Base-by-base conservation (phyloP, 2,113 vertebrate genomes). In the Apteryx owenii region DNA sequence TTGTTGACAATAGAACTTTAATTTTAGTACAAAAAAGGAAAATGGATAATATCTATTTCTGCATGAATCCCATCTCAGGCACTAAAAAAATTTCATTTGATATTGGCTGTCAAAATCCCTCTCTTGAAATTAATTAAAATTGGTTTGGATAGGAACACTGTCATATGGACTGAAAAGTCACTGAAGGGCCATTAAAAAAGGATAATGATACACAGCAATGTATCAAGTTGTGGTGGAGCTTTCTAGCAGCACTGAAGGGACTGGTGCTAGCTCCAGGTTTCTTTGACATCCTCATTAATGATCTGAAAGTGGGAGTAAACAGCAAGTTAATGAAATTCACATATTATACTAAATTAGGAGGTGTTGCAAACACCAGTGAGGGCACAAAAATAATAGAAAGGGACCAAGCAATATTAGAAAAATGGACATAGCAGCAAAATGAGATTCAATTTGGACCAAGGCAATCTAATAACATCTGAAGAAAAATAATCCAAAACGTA, bases 291-390 rank as follows among this genome's bases (percentile, higher is more conserved):
- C 71, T 80, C 80, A 81, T 95, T 96, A 93, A 73, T 65, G 75
- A 84, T 71, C 79, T 94, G 79, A 80, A 95, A 86, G 75, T 56
- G 42, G 53, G 69, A 96, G 76, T 88, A 95, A 97, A 93, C 46
- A 93, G 38, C 12, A 93, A 69, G 71, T 53, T 94, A 91, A 97
- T 92, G 75, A 75, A 93, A 81, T 92, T 62, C 87, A 82, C 42
- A 19, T 82, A 83, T 81, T 70, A 26, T 62, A 56, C 65, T 81
- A 85, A 96, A 95, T 9, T 79, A 42, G 50, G 46, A 93, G 61
- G 53, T 88, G 77, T 58, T 93, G 15, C 69, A 95, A 93, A 94
- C 65, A 81, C 9, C 40, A 38, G 22, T 22, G 36, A 58, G 62
- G 25, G 20, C 28, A 81, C 14, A 68, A 77, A 88, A 95, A 83